phyloP scores from a whole-genome alignment of 2,888 invertebrate genomes.

The Dasypogon diadema region DNA sequence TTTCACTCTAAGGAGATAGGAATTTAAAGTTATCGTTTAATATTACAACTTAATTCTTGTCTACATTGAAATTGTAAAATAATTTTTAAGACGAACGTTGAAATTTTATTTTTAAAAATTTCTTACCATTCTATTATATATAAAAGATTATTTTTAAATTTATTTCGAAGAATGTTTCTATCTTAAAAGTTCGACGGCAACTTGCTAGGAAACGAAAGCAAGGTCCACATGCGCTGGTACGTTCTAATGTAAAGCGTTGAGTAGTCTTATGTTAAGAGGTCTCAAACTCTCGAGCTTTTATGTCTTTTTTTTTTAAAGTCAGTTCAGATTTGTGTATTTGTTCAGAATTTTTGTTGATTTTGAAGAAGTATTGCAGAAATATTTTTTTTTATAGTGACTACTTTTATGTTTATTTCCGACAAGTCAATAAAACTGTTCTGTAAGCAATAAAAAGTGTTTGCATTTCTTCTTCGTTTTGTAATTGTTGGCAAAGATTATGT shows the following conservation, averaged over 20 bases:
- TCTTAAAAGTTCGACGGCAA: neutral
- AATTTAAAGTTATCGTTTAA: constrained; percentile 27
- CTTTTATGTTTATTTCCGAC: constrained; percentile 26
- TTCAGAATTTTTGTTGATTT: constrained; percentile 33
- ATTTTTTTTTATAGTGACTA: constrained; percentile 3
- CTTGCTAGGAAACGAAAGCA: neutral
- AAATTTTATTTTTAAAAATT: constrained; percentile 27
- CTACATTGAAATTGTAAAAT: constrained; percentile 27
- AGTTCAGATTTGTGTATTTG: constrained; percentile 16
- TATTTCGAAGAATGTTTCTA: neutral
- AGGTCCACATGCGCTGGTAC: too few relatives aligned
- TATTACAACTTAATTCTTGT: constrained; percentile 33
- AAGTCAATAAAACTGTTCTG: constrained; percentile 44
- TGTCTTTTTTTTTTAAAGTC: constrained; percentile 3
- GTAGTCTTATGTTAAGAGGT: too few relatives aligned
- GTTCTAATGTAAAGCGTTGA: too few relatives aligned
- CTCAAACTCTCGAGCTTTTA: neutral
- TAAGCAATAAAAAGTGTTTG: constrained; percentile 16
- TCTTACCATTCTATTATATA: neutral
- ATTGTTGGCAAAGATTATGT: too few relatives aligned
- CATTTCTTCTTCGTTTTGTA: neutral
- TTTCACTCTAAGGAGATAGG: constrained; percentile 39
- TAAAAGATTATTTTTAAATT: neutral
- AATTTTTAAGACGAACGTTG: constrained; percentile 26
- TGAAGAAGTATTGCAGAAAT: constrained; percentile 20